Percentiles rank a stretch among this genome's conserved stretches.
These are phyloP conservation scores for Parauchenoglanis ngamensis DNA, from an alignment of 2,797 vertebrate genomes.

Conservation along the genomic window DNA sequence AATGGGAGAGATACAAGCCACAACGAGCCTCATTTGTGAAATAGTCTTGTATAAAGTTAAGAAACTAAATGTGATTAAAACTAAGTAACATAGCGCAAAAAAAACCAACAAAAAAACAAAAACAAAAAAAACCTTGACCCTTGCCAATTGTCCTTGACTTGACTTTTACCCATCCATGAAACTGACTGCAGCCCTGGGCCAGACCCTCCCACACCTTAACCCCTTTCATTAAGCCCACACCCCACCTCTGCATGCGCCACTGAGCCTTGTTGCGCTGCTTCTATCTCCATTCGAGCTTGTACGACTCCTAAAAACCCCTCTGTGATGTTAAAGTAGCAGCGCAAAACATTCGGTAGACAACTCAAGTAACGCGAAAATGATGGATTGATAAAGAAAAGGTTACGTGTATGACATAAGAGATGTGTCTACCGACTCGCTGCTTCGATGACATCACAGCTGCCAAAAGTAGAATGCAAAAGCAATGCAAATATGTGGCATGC, in stretches of 20 bases:
- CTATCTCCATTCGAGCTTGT: constrained; percentile 78
- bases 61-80: constrained; percentile 64
- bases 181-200: constrained; percentile 83
- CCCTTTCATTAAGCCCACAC: constrained; percentile 28
- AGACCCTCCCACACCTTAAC: constrained; percentile 63
- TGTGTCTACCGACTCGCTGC: constrained; percentile 66
- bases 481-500: constrained; percentile 91
- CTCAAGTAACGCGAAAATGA: constrained; percentile 12
- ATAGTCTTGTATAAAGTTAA: constrained; percentile 76
- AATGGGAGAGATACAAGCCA: constrained; percentile 74
- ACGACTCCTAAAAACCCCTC: constrained; percentile 58
- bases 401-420: neutral
- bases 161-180: constrained; percentile 67
- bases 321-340: constrained; percentile 79
- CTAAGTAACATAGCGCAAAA: constrained; percentile 53
- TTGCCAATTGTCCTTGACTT: constrained; percentile 68
- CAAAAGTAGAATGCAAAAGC: constrained; percentile 90
- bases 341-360: constrained; percentile 52
- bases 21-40: constrained; percentile 78
- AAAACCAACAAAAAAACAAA: constrained; percentile 56
- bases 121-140: constrained; percentile 57
- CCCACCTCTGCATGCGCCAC: constrained; percentile 79
- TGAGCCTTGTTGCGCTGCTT: constrained; percentile 79
- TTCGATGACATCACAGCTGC: constrained; percentile 81
- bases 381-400: neutral